Percentiles rank a stretch among this genome's conserved stretches.
These are phyloP conservation scores for Leptoteleia sp. DNA, from an alignment of 1,140 invertebrate species.

Conservation along the genomic window DNA sequence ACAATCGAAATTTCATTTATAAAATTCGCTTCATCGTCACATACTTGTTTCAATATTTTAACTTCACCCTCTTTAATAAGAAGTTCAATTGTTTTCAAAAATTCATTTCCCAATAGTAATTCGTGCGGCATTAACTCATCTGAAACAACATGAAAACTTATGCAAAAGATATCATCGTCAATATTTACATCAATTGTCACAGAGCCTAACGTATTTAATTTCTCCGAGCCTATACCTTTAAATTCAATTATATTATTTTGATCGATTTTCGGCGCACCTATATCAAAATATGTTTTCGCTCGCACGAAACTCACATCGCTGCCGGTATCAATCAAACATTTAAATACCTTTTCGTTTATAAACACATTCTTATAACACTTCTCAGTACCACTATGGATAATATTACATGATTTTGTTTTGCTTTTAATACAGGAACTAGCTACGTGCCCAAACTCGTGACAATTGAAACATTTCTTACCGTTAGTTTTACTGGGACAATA, in stretches of 20 bases:
- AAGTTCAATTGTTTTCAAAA: too few species aligned
- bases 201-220: conserved; percentile 32
- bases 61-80: too few species aligned
- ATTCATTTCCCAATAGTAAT: conserved; percentile 5
- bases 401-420: conserved; percentile 32
- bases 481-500: conserved; percentile 30
- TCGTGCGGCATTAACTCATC: conserved; percentile 28
- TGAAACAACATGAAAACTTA: conserved; percentile 40
- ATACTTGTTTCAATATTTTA: too few species aligned
- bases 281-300: conserved; percentile 28
- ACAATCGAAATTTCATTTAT: conserved; percentile 7
- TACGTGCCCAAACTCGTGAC: conserved; percentile 39
- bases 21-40: too few species aligned
- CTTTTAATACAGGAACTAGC: conserved; percentile 28
- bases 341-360: conserved; percentile 2
- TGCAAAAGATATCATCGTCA: conserved; percentile 18
- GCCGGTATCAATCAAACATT: conserved; percentile 45
- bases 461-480: conserved; percentile 52
- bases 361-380: conserved; percentile 43
- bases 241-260: conserved; percentile 22
- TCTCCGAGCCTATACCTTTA: conserved; percentile 32
- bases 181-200: conserved; percentile 17
- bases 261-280: conserved; percentile 36
- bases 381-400: neutral
- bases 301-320: conserved; percentile 51